Evolutionary conservation across 2,113 vertebrate species (phyloP).

Genomic region (Formicarius rufipectus): DNA sequence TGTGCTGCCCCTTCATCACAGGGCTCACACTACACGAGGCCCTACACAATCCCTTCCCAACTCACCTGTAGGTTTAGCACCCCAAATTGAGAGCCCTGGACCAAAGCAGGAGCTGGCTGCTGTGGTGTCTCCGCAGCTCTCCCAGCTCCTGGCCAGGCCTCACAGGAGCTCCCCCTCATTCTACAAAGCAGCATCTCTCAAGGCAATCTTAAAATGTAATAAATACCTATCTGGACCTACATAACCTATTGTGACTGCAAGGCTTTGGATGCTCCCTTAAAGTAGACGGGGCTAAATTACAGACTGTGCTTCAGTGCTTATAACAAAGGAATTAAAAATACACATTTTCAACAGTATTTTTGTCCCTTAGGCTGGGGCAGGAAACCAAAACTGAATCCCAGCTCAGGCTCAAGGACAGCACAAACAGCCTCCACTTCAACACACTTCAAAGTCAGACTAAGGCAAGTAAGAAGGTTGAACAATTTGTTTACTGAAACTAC

Average conservation of each 20-base stretch:
- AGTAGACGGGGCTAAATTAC: neutral
- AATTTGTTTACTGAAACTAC: slow-evolving; percentile 51
- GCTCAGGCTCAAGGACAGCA: neutral
- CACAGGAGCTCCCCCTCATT: neutral
- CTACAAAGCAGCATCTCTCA: neutral
- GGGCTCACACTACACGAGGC: rapidly evolving
- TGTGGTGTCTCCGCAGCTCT: neutral
- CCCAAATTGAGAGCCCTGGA: neutral
- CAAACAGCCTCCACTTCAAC: neutral
- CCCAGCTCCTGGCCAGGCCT: neutral
- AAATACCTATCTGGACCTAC: neutral
- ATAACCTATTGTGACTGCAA: neutral
- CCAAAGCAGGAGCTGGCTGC: neutral
- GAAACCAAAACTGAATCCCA: neutral
- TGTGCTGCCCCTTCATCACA: neutral
- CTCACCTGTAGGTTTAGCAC: neutral
- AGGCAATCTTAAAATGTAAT: neutral
- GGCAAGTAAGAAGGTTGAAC: neutral
- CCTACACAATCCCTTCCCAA: neutral
- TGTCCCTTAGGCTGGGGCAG: neutral
- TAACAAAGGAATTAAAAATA: neutral
- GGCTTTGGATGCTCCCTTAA: neutral
- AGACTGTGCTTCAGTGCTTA: neutral
- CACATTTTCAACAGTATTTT: neutral
- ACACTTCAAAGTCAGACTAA: neutral